Evolutionary conservation across 1,140 invertebrate genomes (phyloP).

Genomic region (Bombyx mandarina): DNA sequence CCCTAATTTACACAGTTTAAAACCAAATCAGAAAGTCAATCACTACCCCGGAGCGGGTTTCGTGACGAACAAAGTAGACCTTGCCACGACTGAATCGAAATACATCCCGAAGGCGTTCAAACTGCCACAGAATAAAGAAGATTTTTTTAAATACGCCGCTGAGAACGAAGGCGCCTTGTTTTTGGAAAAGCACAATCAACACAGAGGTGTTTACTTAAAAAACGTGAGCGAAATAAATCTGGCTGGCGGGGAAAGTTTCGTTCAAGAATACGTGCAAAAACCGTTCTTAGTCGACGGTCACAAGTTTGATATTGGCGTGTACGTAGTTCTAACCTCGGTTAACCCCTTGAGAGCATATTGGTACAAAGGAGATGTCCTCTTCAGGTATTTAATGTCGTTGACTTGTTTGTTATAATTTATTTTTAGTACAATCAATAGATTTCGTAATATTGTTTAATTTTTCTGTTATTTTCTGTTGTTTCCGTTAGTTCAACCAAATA

Average conservation of each 20-base stretch:
- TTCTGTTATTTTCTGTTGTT: too few relatives aligned
- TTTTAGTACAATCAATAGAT: too few relatives aligned
- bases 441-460: too few relatives aligned
- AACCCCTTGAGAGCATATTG: constrained; percentile 91
- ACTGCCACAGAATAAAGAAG: constrained; percentile 82
- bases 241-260: constrained; percentile 82
- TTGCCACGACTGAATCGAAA: constrained; percentile 83
- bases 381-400: constrained; percentile 73
- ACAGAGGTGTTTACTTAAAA: constrained; percentile 89
- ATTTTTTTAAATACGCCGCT: constrained; percentile 80
- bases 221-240: constrained; percentile 81
- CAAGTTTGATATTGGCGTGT: constrained; percentile 98
- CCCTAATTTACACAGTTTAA: constrained; percentile 72
- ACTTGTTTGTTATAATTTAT: neutral
- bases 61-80: constrained; percentile 94
- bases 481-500: too few relatives aligned
- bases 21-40: constrained; percentile 87
- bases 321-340: constrained; percentile 92
- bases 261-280: constrained; percentile 90
- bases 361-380: constrained; percentile 90
- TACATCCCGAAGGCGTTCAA: constrained; percentile 91
- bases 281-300: constrained; percentile 88
- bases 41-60: constrained; percentile 96
- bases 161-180: constrained; percentile 82
- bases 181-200: constrained; percentile 94